Conservation (phyloP, 2,797 vertebrate genomes). For the Eulemur coronatus region DNA sequence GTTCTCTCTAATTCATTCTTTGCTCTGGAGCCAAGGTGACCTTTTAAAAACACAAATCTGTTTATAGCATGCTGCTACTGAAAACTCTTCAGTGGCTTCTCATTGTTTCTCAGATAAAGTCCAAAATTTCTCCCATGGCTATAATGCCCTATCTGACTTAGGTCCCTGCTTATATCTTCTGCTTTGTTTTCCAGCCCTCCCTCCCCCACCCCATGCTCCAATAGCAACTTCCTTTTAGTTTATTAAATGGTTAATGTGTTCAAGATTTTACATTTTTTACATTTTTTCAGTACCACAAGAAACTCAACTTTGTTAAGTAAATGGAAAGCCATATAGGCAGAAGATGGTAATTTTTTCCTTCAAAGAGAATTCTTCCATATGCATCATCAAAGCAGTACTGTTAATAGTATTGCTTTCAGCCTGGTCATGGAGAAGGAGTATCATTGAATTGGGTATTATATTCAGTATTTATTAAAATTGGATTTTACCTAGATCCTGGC, state of each 20-base stretch:
- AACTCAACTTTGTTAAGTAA: conserved; percentile 17
- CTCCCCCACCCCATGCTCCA: fast-evolving
- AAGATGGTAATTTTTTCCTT: conserved; percentile 46
- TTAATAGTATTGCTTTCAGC: conserved; percentile 44
- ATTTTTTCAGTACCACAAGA: conserved; percentile 21
- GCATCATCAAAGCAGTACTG: conserved; percentile 60
- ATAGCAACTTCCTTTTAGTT: not conserved
- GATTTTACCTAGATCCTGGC: conserved; percentile 45
- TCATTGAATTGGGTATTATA: conserved; percentile 27
- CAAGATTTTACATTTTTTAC: not conserved
- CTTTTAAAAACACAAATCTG: not conserved
- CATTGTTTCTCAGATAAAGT: not conserved
- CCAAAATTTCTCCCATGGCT: not conserved
- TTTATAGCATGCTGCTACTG: not conserved
- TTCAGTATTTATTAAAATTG: conserved; percentile 57
- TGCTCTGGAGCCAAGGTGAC: not conserved
- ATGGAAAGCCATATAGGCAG: not conserved
- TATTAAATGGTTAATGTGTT: conserved; percentile 31
- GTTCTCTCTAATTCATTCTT: not conserved
- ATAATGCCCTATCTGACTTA: not conserved
- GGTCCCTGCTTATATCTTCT: not conserved
- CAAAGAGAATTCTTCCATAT: conserved; percentile 28
- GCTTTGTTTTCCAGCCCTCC: not conserved
- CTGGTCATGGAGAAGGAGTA: conserved; percentile 13
- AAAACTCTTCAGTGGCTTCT: not conserved